These are phyloP conservation scores for Ophion ventricosus DNA, from an alignment of 2,888 invertebrate species.

Conservation along the genomic window DNA sequence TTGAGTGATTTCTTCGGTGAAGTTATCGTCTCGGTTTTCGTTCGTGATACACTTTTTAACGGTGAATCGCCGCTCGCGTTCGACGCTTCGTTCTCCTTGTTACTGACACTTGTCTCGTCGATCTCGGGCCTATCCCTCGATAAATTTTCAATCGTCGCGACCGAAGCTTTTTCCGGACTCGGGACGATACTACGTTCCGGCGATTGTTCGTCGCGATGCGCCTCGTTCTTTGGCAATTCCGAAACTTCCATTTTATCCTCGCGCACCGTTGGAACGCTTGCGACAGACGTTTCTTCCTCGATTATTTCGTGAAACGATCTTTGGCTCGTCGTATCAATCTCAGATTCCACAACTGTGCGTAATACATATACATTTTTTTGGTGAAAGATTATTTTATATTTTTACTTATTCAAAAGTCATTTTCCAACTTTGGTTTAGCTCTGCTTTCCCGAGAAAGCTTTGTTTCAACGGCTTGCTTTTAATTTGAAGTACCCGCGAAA, in stretches of 20 bases:
- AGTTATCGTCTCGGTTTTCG: conserved; percentile 2
- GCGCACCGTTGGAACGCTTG: conserved; percentile 3
- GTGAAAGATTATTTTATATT: neutral
- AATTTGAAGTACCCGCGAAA: neutral
- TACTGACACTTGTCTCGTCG: conserved; percentile 58
- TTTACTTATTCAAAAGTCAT: neutral
- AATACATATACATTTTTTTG: conserved; percentile 42
- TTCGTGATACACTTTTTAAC: neutral
- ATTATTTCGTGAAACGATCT: conserved; percentile 42
- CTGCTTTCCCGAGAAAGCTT: neutral
- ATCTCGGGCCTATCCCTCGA: conserved; percentile 47
- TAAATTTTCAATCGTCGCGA: conserved; percentile 36
- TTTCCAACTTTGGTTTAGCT: neutral
- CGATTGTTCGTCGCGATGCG: neutral
- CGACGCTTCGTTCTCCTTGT: conserved; percentile 67
- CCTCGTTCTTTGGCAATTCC: conserved; percentile 6
- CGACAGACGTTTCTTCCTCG: conserved; percentile 4
- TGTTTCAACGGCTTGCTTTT: neutral
- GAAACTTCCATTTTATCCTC: conserved; percentile 25
- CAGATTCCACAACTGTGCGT: conserved; percentile 63
- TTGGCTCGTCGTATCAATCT: conserved; percentile 43
- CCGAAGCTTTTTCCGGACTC: conserved; percentile 11
- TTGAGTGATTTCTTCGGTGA: conserved; percentile 43
- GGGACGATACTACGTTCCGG: conserved; percentile 21
- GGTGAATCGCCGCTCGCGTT: conserved; percentile 36